phyloP scores from a whole-genome alignment of 2,113 vertebrate genomes.

The Myocastor coypus region DNA sequence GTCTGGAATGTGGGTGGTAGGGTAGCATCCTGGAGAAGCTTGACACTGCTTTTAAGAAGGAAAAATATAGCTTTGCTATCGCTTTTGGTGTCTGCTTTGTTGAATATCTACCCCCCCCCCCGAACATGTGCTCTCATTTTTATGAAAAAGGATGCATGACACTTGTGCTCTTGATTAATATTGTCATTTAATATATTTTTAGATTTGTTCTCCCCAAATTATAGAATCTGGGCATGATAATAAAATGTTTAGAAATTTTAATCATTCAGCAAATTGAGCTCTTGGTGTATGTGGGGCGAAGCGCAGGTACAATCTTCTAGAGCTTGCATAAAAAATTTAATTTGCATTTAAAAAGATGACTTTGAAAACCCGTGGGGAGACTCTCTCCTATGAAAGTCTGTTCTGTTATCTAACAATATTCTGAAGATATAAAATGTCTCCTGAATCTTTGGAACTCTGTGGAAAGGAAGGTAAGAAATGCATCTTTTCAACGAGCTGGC shows the following conservation, averaged over 20 bases:
- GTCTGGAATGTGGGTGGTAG: no score
- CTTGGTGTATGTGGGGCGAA: neutral
- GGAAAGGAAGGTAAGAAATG: neutral
- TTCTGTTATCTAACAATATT: neutral
- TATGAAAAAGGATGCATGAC: neutral
- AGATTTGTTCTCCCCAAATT: neutral
- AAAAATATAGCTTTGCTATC: neutral
- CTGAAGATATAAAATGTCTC: neutral
- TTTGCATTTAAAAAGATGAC: slow-evolving; percentile 63
- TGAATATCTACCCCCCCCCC: neutral
- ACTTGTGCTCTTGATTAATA: neutral
- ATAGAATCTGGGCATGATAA: neutral
- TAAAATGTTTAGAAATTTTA: neutral
- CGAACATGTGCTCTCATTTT: neutral
- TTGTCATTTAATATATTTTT: neutral
- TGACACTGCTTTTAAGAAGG: neutral
- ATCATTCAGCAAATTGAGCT: neutral
- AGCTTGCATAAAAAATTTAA: neutral
- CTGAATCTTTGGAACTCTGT: neutral
- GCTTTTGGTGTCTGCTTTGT: neutral
- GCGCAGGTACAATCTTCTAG: neutral
- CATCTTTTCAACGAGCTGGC: neutral
- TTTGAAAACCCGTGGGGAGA: slow-evolving; percentile 31
- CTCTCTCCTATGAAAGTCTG: accelerated
- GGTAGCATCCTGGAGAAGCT: neutral